A percentile compares a stretch with the other conserved stretches of the same genome.
Evolutionary conservation across 2,888 invertebrate species (phyloP).

Genomic region (Sepiola atlantica): DNA sequence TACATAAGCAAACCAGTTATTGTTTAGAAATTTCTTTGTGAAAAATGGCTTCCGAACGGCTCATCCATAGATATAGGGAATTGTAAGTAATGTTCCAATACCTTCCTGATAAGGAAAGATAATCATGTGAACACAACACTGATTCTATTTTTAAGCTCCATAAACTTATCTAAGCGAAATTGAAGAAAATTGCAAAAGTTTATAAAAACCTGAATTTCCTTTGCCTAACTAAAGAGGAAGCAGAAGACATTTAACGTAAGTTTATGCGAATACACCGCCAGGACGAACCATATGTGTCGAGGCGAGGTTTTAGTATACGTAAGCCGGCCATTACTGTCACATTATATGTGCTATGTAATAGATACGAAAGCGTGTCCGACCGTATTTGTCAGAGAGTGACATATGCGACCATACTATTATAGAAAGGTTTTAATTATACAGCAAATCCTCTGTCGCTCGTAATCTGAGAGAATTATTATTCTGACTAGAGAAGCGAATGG

Average conservation of each 20-base stretch:
- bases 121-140: no score
- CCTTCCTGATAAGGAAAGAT: no score
- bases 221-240: not conserved
- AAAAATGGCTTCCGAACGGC: no score
- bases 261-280: not conserved
- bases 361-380: not conserved
- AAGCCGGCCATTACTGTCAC: not conserved
- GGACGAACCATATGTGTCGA: not conserved
- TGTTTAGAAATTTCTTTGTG: no score
- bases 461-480: constrained; percentile 32
- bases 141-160: no score
- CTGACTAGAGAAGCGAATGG: not conserved
- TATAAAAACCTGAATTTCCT: not conserved
- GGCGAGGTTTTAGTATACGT: not conserved
- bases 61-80: no score
- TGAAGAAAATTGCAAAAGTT: not conserved
- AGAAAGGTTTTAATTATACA: constrained; percentile 13
- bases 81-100: no score
- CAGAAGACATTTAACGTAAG: not conserved
- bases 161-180: not conserved
- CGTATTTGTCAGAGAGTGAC: constrained; percentile 32
- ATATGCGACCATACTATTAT: not conserved
- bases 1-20: no score
- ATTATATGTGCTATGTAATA: constrained; percentile 32
- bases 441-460: not conserved